Evolutionary conservation across 1,140 invertebrate species (phyloP), one percentile per base, ranked within the genome.

Genomic region (Euura lappo): DNA sequence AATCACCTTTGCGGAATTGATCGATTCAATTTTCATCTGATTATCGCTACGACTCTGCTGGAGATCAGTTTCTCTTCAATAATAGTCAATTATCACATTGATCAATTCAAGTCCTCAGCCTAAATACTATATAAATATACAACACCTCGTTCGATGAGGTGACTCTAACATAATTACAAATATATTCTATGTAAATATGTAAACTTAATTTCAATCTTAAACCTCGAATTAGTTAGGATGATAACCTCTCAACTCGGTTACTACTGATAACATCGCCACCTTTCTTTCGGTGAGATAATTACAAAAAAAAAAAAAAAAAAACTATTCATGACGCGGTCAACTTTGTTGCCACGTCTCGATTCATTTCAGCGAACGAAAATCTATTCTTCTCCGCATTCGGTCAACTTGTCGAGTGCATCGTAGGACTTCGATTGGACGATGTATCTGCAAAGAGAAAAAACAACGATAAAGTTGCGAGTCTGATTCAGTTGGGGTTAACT

Each of bases 391-490:
- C 76, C 71, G 45, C 79, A 75, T 45, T 84, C 83, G 43, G 78
- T 74, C 68, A 86, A 72, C 75, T 83, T 80, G 47, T 84, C 79
- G 44, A 86, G 77, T 72, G 80, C 84, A 75, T 86, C 83, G 74
- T 83, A 85, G 5, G 84, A 86, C 60, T 84, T 85, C 2, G 84
- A 84, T 71, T 83, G 84, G 65, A 78, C 74, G 10, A 83, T 77
- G 45, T 76, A 83, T 68, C 84, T 86, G 79, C 43, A 85, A 81
- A 69, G 7, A 74, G 70, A 51, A 74, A 75, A 75, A 10, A 44
- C 44, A 73, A 51, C 69, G 0, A 45, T 6, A 2, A n/a, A 60
- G 13, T n/a, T n/a, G 51, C 13, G 8, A 60, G 13, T n/a, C 51
- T 11, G 51, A 60, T n/a, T 60, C 13, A 60, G 13, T 60, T 60